Conservation (phyloP, 2,888 invertebrate species). For the Drosophila borealis region DNA sequence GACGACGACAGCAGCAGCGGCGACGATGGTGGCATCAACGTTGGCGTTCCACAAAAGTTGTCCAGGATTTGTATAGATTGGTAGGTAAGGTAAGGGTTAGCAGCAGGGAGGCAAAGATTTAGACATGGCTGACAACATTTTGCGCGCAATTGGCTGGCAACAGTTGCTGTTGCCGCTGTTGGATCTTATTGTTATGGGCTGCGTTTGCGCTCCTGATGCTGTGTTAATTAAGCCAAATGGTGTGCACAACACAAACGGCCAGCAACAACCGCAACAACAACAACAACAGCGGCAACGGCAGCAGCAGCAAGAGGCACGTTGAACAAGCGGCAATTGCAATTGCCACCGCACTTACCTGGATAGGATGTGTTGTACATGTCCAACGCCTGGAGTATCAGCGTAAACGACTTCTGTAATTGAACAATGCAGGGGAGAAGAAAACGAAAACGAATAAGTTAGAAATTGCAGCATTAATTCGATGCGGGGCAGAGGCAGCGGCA, state of each 20-base stretch:
- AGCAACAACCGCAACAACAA: conserved; percentile 31
- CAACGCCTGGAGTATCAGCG: conserved; percentile 95
- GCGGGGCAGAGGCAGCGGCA: not conserved
- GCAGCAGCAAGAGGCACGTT: conserved; percentile 13
- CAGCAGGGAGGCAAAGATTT: conserved; percentile 47
- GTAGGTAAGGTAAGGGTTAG: conserved; percentile 23
- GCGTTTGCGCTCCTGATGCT: conserved; percentile 67
- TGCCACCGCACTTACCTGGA: conserved; percentile 87
- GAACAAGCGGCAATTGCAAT: conserved; percentile 51
- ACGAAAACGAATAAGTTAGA: conserved; percentile 7
- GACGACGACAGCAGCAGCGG: conserved; percentile 28
- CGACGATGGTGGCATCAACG: conserved; percentile 78
- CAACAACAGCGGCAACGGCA: conserved; percentile 36
- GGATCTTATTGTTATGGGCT: conserved; percentile 63
- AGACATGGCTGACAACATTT: conserved; percentile 80
- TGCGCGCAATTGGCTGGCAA: conserved; percentile 60
- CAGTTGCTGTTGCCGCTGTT: conserved; percentile 44
- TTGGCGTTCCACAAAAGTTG: conserved; percentile 73
- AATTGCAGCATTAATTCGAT: conserved; percentile 16
- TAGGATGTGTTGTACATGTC: conserved; percentile 92
- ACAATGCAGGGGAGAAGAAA: conserved; percentile 40
- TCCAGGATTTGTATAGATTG: conserved; percentile 44
- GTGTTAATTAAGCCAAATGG: conserved; percentile 78
- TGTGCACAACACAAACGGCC: conserved; percentile 47
- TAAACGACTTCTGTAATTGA: conserved; percentile 94